These are phyloP conservation scores for Bombus polaris DNA, from an alignment of 1,140 invertebrate species.

Conservation along the genomic window DNA sequence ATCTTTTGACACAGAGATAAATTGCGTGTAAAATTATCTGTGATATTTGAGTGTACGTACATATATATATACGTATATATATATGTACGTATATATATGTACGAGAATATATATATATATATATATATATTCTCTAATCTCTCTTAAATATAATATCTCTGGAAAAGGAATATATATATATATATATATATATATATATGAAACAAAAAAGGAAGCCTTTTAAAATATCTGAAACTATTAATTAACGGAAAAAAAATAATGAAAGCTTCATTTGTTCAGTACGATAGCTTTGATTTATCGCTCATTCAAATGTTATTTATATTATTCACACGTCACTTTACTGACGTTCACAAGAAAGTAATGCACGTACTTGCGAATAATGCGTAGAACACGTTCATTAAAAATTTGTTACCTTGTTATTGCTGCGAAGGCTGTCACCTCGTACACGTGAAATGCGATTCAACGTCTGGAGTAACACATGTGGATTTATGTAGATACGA, in stretches of 20 bases:
- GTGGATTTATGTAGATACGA: conserved; percentile 22
- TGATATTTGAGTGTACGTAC: neutral
- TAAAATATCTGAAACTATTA: neutral
- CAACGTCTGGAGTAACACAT: conserved; percentile 3
- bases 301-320: neutral
- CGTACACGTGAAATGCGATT: conserved; percentile 2
- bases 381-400: conserved; percentile 38
- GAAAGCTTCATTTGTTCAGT: neutral
- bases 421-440: neutral
- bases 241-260: neutral
- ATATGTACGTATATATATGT: too few species aligned
- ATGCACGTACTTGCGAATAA: conserved; percentile 1
- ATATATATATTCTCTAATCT: too few species aligned
- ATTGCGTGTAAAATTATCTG: neutral
- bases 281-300: neutral
- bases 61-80: too few species aligned
- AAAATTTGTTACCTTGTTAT: conserved; percentile 43
- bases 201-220: neutral
- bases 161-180: too few species aligned
- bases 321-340: neutral
- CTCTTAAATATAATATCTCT: too few species aligned
- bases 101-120: too few species aligned
- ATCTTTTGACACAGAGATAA: neutral
- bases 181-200: too few species aligned
- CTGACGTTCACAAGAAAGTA: neutral